Evolutionary conservation across 2,797 vertebrate genomes (phyloP).

Genomic region (Sternotherus odoratus): DNA sequence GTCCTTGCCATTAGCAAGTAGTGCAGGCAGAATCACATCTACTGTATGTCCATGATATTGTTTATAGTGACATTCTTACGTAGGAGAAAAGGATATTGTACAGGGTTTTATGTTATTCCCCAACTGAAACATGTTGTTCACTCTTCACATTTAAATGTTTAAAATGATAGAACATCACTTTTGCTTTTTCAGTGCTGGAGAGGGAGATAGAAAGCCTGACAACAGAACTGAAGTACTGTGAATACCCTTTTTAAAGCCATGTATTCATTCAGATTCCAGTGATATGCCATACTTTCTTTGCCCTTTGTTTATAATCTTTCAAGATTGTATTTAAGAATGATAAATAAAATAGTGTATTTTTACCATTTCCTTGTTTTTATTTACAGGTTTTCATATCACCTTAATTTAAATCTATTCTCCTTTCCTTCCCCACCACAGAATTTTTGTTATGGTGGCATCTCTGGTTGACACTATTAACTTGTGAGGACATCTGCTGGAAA

Average conservation of each 20-base stretch:
- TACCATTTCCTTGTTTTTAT: neutral
- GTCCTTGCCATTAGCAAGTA: constrained; percentile 10
- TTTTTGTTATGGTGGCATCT: neutral
- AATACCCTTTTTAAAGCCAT: neutral
- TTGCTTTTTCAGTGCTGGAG: neutral
- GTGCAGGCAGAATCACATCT: neutral
- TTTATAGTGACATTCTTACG: neutral
- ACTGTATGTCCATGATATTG: neutral
- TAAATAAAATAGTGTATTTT: neutral
- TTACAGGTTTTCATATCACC: neutral
- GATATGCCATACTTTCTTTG: neutral
- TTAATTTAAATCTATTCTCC: neutral
- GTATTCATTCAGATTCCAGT: neutral
- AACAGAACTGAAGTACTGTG: constrained; percentile 7
- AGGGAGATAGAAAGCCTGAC: neutral
- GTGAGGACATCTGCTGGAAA: constrained; percentile 63
- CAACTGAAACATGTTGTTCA: neutral
- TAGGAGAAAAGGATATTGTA: neutral
- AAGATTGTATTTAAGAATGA: constrained; percentile 7
- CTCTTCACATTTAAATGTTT: neutral
- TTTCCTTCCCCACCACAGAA: neutral
- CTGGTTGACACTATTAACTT: neutral
- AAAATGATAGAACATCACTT: neutral
- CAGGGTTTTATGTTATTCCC: neutral
- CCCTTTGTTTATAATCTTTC: constrained; percentile 30